Conservation (phyloP, 2,888 invertebrate species). For the Cephus sareptanus region DNA sequence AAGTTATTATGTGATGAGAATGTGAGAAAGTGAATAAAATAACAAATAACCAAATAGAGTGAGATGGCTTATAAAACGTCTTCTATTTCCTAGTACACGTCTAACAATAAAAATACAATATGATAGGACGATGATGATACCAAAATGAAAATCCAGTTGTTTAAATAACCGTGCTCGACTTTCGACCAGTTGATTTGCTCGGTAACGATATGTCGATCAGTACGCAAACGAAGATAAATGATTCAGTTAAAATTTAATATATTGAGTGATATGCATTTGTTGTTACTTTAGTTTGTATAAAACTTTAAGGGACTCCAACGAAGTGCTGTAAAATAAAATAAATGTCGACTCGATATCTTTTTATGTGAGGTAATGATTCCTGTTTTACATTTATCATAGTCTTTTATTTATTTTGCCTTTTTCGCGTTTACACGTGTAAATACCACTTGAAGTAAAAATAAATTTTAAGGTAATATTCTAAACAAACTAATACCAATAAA, state of each 20-base stretch:
- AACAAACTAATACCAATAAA: background rate
- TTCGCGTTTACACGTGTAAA: background rate
- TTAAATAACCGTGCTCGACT: background rate
- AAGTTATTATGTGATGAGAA: background rate
- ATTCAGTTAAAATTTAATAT: slow-evolving; percentile 11
- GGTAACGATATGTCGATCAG: background rate
- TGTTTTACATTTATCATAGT: background rate
- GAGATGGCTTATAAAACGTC: background rate
- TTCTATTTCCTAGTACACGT: background rate
- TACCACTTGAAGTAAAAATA: background rate
- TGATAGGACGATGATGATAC: background rate
- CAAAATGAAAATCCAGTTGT: background rate
- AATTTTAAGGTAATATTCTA: background rate
- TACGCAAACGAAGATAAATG: background rate
- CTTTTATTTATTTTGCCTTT: background rate
- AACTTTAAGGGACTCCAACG: slow-evolving; percentile 32
- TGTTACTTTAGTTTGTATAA: slow-evolving; percentile 34
- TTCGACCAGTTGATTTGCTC: background rate
- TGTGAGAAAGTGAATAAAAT: background rate
- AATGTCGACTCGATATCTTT: slow-evolving; percentile 30
- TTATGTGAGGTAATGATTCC: background rate
- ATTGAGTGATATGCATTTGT: slow-evolving; percentile 31
- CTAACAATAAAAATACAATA: background rate
- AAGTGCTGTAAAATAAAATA: slow-evolving; percentile 46
- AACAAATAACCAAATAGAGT: background rate